Base-by-base conservation (phyloP, 2,113 vertebrate species). In the Hemiprocne comata region DNA sequence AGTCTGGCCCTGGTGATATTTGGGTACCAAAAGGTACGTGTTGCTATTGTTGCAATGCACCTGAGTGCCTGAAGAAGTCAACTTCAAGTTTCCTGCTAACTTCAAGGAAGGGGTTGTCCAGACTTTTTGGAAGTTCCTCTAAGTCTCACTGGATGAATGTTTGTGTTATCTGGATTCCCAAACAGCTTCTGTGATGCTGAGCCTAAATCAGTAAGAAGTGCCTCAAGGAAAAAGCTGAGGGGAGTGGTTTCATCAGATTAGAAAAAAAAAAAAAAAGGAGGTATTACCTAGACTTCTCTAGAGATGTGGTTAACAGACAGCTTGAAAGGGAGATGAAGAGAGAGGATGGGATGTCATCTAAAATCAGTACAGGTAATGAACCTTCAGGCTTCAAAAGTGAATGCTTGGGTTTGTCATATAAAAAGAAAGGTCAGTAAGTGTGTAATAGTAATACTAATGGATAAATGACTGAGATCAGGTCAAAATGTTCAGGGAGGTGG, bases 401-500 rank as follows among this genome's bases (percentile, higher is more conserved):
- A 44, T 0, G 0, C 57, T 71, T 77, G 38, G 21, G 38, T 86
- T 90, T 95, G 48, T 46, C 73, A 7, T 40, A 44, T 7, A 13
- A 73, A 92, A 77, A 42, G 20, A 83, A 91, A 93, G 88, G 90
- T 94, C 88, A 75, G 33, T 69, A 86, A 88, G 60, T 17, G 24
- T 88, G 48, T 71, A 60, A 54, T 46, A 55, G 34, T 74, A 58
- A 34, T 48, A 60, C 36, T 85, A 74, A 66, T 57, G 85, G 64
- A 69, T 85, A 94, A 93, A 83, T 44, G 51, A 28, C 38, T 60
- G 85, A 71, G 69, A 93, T 13, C 90, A 38, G 44, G 40, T 13
- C 16, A 40, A 2, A 77, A 89, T 21, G 50, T 79, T 58, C 50
- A 74, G 86, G 70, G 57, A 89, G 77, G 80, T 80, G 31, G 73